A percentile compares a stretch with the other conserved stretches of the same genome.
Conservation (phyloP, 2,888 invertebrate species). For the Nomada flava region DNA sequence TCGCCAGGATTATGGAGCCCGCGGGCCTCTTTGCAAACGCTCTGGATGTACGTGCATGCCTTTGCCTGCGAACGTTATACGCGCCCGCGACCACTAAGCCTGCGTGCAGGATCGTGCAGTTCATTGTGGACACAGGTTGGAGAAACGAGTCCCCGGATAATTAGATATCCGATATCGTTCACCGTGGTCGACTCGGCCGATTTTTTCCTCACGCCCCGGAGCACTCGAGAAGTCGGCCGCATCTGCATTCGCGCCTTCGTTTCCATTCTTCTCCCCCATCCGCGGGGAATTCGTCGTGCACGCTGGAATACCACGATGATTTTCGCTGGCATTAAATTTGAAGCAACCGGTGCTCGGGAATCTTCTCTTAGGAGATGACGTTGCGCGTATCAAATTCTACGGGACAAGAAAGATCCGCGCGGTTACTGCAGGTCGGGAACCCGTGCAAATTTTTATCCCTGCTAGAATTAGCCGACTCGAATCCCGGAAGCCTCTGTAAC, state of each 20-base stretch:
- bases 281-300: neutral
- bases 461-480: constrained; percentile 7
- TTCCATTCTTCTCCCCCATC: neutral
- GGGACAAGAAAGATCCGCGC: too few species aligned
- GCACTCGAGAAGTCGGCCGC: constrained; percentile 10
- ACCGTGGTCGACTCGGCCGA: constrained; percentile 47
- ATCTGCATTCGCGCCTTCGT: constrained; percentile 35
- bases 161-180: constrained; percentile 70
- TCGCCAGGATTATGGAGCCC: constrained; percentile 32
- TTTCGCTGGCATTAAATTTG: too few species aligned
- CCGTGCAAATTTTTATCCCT: too few species aligned
- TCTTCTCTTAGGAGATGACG: too few species aligned
- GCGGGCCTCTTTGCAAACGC: neutral
- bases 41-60: neutral
- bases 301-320: too few species aligned
- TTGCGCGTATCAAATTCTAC: too few species aligned
- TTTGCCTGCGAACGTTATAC: neutral
- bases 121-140: neutral
- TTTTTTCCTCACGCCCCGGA: constrained; percentile 56
- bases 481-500: constrained; percentile 26
- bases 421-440: too few species aligned
- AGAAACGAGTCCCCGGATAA: constrained; percentile 68
- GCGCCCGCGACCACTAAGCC: too few species aligned
- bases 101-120: too few species aligned
- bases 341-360: too few species aligned